These are phyloP conservation scores for Lordiphosa fenestrarum DNA, from an alignment of 2,888 invertebrate species.

Conservation along the genomic window DNA sequence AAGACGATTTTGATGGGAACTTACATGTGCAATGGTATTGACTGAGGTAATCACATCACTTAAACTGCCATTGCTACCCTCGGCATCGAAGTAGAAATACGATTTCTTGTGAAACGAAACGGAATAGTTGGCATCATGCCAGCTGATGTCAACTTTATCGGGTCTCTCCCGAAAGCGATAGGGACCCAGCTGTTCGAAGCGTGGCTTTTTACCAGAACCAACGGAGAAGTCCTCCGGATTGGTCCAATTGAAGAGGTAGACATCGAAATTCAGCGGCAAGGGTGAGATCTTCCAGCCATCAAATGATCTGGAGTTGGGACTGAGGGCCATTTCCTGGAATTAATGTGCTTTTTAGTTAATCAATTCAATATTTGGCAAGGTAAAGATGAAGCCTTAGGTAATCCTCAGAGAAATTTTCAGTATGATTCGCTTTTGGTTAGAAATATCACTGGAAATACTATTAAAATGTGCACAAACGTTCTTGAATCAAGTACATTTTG, in stretches of 20 bases:
- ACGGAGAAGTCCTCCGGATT: slow-evolving; percentile 85
- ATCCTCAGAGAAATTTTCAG: no score
- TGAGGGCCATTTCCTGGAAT: slow-evolving; percentile 84
- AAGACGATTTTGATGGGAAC: slow-evolving; percentile 62
- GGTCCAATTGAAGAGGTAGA: slow-evolving; percentile 90
- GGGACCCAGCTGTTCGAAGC: slow-evolving; percentile 83
- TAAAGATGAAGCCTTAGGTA: no score
- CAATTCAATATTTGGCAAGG: no score
- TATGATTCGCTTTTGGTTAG: no score
- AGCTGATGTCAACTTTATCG: slow-evolving; percentile 87
- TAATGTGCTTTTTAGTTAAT: no score
- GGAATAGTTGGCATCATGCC: slow-evolving; percentile 86
- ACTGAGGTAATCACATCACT: slow-evolving; percentile 86
- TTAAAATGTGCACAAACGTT: no score
- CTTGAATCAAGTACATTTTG: no score
- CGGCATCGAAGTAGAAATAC: slow-evolving; percentile 86
- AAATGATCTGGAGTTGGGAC: slow-evolving; percentile 84
- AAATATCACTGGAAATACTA: no score
- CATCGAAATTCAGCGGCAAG: slow-evolving; percentile 84
- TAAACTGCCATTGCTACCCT: slow-evolving; percentile 85
- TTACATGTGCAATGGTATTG: slow-evolving; percentile 90
- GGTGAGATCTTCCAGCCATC: slow-evolving; percentile 86
- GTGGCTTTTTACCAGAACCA: slow-evolving; percentile 82
- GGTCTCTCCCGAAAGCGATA: slow-evolving; percentile 85
- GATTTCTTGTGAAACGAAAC: slow-evolving; percentile 86